Evolutionary conservation across 2,113 vertebrate genomes (phyloP).

Genomic region (Varanus salvator): DNA sequence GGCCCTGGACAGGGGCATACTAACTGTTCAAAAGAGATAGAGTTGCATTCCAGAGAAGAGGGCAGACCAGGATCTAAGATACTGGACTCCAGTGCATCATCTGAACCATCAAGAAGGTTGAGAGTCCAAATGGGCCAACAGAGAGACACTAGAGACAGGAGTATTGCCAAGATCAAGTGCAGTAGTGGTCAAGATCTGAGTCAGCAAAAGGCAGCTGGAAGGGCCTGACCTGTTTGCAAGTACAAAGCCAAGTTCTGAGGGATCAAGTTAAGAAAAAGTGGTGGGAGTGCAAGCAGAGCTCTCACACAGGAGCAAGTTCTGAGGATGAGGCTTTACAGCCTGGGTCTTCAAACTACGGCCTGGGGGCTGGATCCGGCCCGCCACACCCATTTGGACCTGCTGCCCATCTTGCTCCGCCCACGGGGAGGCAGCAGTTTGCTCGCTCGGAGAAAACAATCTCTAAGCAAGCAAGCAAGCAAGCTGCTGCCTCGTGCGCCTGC

Average conservation of each 20-base stretch:
- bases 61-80: background rate
- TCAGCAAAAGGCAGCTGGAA: background rate
- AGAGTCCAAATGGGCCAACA: background rate
- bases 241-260: background rate
- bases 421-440: no score
- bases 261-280: background rate
- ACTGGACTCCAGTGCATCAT: background rate
- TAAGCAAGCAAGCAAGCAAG: no score
- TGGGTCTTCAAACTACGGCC: no score
- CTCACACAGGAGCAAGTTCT: no score
- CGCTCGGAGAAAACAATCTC: no score
- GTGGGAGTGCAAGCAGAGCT: background rate
- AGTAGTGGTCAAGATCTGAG: background rate
- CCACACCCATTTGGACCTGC: no score
- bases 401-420: no score
- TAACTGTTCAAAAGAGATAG: background rate
- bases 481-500: no score
- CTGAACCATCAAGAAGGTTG: background rate
- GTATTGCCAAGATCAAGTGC: background rate
- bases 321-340: no score
- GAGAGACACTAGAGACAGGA: background rate
- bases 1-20: background rate
- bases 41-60: background rate
- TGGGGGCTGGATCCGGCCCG: no score
- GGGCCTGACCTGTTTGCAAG: background rate